A percentile compares a stretch with the other conserved stretches of the same genome.
These are phyloP conservation scores for Glyphotaelius pellucidus DNA, from an alignment of 2,888 invertebrate species.

Conservation along the genomic window DNA sequence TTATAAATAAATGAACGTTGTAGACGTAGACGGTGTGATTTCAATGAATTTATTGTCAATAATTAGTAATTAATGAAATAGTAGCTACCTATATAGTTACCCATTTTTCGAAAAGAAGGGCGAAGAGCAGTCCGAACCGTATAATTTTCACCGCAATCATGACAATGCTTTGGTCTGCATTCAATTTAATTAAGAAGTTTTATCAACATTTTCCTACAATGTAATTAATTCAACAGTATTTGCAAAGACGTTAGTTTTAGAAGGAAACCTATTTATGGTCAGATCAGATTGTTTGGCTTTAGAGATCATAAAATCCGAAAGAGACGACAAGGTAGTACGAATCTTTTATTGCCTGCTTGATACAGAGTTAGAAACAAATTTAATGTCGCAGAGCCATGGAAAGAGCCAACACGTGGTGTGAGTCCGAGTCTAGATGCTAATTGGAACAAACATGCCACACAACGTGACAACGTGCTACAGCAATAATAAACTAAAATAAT, in stretches of 20 bases:
- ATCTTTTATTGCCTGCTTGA: background rate
- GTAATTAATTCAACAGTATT: background rate
- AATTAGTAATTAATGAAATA: background rate
- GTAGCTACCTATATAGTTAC: background rate
- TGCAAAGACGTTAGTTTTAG: background rate
- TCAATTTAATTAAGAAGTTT: background rate
- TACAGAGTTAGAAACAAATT: background rate
- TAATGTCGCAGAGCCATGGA: background rate
- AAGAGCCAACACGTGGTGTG: background rate
- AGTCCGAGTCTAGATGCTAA: background rate
- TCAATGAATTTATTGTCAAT: background rate
- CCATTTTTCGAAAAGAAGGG: background rate
- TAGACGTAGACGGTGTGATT: too few species aligned
- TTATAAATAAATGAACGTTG: too few species aligned
- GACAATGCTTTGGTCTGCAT: background rate
- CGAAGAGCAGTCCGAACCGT: background rate
- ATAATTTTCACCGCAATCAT: background rate
- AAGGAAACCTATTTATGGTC: background rate
- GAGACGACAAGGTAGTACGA: background rate
- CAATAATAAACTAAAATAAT: background rate
- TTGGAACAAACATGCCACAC: conserved; percentile 7
- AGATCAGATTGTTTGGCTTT: background rate
- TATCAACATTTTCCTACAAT: background rate
- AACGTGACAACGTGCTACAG: background rate
- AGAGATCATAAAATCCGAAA: background rate